Conservation (phyloP, 2,797 vertebrate species). For the Enoplosus armatus region DNA sequence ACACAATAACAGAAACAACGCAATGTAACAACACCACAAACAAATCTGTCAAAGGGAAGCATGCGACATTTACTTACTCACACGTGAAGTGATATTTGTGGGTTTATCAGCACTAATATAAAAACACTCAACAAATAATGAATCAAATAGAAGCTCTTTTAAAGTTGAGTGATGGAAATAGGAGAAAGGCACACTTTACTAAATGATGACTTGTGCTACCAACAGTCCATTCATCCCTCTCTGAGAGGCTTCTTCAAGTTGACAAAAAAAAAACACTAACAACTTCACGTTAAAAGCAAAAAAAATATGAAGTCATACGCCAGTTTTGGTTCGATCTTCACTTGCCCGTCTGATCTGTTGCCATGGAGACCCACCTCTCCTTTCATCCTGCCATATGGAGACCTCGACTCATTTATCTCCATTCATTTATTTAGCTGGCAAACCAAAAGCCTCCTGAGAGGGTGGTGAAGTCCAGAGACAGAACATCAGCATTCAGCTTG, state of each 20-base stretch:
- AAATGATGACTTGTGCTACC: not conserved
- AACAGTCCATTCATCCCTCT: not conserved
- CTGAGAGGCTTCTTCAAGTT: not conserved
- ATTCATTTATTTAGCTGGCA: conserved; percentile 12
- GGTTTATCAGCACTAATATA: not conserved
- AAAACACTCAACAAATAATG: not conserved
- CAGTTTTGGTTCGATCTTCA: not conserved
- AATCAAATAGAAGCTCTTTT: not conserved
- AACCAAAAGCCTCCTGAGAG: conserved; percentile 8
- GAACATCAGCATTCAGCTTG: not conserved
- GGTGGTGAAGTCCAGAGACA: not conserved
- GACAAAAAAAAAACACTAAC: not conserved
- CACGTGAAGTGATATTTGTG: too few species aligned
- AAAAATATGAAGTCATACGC: not conserved
- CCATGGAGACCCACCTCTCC: conserved; percentile 21
- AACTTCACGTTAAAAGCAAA: not conserved
- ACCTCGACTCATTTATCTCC: conserved; percentile 29
- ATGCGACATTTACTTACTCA: too few species aligned
- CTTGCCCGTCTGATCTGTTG: conserved; percentile 22
- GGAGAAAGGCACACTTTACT: not conserved
- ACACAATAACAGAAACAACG: not conserved
- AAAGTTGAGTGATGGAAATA: not conserved
- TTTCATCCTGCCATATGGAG: conserved; percentile 16
- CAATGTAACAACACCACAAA: not conserved
- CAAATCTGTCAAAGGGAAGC: too few species aligned